Evolutionary conservation across 2,113 vertebrate species (phyloP), one percentile per base, ranked within the genome.

Genomic region (Caloenas nicobarica): DNA sequence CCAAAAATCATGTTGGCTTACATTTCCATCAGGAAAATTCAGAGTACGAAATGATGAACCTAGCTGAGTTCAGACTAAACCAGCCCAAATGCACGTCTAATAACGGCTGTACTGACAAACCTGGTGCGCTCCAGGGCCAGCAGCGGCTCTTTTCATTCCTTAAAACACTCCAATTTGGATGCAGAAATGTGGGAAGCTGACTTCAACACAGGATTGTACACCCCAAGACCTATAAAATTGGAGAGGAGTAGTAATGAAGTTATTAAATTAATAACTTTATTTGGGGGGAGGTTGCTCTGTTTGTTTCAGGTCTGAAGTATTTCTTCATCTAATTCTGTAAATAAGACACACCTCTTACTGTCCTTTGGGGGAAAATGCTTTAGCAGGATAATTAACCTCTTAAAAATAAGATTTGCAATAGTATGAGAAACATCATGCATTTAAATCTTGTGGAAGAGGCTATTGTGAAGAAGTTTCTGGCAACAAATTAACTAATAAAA

Each of bases 91-190:
- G 19, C 36, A 23, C 23, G 26, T 24, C 50, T 85, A 71, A 65
- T 36, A 93, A 29, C 11, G 57, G 46, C 40, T 64, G 42, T 36
- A 84, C 34, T 69, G 44, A 93, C 94, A 96, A 97, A 98, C 98
- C 98, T 98, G 96, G 83, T 98, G 98, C 5, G 96, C 68, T 15
- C 96, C 96, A 33, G 98, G 98, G 40, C 98, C 98, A 71, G 98
- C 98, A 71, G 91, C 97, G 34, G 51, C 51, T 85, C 94, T 79
- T 76, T 96, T 28, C 56, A 34, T 28, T 96, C 92, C 97, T 98
- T 97, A 96, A 98, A 98, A 88, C 97, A 95, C 48, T 98, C 95
- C 48, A 97, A 92, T 81, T 73, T 86, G 87, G 97, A 98, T 66
- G 97, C 81, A 62, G 97, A 80, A 91, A 97, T 86, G 38, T 94